Evolutionary conservation across 1,140 invertebrate genomes (phyloP).

Genomic region (Maniola jurtina): DNA sequence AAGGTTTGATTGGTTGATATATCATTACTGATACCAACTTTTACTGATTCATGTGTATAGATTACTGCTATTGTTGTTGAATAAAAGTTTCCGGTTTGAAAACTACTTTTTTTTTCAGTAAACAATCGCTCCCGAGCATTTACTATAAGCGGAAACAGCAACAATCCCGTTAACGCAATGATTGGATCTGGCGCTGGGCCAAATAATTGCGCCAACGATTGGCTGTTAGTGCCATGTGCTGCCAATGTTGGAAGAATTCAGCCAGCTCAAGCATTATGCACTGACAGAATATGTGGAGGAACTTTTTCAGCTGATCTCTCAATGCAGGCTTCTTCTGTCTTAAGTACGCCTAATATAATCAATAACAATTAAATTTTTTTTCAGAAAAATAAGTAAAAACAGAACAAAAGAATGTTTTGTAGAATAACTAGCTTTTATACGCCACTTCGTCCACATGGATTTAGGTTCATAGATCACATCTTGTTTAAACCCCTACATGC

Average conservation of each 20-base stretch:
- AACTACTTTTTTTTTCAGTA: conserved; percentile 57
- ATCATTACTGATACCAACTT: neutral
- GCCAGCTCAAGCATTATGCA: conserved; percentile 79
- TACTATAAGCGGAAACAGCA: conserved; percentile 86
- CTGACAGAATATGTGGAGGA: conserved; percentile 86
- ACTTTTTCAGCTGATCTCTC: conserved; percentile 83
- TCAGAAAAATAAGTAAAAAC: too few relatives aligned
- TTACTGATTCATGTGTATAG: neutral
- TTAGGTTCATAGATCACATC: too few relatives aligned
- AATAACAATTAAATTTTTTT: too few relatives aligned
- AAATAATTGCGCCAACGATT: conserved; percentile 85
- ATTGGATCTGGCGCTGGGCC: conserved; percentile 81
- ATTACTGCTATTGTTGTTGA: neutral
- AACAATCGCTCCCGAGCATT: conserved; percentile 84
- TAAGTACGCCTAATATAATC: conserved; percentile 78
- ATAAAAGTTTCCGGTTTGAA: neutral
- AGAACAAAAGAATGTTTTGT: too few relatives aligned
- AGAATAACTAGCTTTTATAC: too few relatives aligned
- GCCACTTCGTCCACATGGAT: too few relatives aligned
- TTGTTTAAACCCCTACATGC: too few relatives aligned
- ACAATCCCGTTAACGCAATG: conserved; percentile 82
- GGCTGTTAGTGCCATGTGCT: conserved; percentile 88
- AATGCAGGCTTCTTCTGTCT: conserved; percentile 80
- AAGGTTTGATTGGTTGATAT: too few relatives aligned
- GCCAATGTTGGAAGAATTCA: conserved; percentile 81